Conservation (phyloP, 2,797 vertebrate species). For the Loriculus beryllinus region DNA sequence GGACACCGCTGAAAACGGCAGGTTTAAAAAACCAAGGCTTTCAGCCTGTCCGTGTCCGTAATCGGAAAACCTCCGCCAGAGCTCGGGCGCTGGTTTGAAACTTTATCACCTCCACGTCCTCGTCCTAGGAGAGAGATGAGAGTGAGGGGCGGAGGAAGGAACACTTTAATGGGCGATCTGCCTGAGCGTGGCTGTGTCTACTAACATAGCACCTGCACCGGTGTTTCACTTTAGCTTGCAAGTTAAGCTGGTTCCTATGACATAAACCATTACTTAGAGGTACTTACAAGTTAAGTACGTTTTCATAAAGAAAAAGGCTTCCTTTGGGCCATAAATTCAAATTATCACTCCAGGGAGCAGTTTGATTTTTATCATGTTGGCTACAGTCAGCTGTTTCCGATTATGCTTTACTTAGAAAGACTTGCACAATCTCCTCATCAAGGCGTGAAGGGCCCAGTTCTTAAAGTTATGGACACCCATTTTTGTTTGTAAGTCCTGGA, state of each 20-base stretch:
- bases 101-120: background rate
- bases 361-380: background rate
- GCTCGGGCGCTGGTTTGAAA: background rate
- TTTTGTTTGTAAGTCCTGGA: background rate
- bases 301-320: background rate
- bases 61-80: background rate
- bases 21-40: fast-evolving
- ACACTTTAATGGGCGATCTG: fast-evolving
- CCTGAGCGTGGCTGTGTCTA: fast-evolving
- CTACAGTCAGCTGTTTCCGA: fast-evolving
- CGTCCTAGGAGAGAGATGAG: background rate
- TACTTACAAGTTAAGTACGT: background rate
- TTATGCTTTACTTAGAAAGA: background rate
- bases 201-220: fast-evolving
- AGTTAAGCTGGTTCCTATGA: background rate
- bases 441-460: fast-evolving
- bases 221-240: fast-evolving
- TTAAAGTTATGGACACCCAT: fast-evolving
- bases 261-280: background rate
- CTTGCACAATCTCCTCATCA: background rate
- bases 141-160: background rate
- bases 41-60: fast-evolving
- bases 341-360: background rate
- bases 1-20: fast-evolving
- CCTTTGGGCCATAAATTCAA: background rate